phyloP scores from a whole-genome alignment of 2,888 invertebrate species.

The Xanthorhoe spadicearia region DNA sequence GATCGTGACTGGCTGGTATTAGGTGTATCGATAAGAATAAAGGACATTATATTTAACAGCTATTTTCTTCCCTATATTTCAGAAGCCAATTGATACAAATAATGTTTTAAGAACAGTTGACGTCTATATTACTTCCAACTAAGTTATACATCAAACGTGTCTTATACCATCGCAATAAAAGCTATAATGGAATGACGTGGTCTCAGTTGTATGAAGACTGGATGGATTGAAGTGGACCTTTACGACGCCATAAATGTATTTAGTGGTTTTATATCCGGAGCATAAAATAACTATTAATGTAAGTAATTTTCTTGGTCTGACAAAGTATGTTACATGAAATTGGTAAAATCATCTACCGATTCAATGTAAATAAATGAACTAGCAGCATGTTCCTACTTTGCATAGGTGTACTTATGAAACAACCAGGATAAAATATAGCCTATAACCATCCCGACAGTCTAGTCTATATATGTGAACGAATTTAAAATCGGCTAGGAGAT shows the following conservation, averaged over 20 bases:
- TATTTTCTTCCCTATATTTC: too few species aligned
- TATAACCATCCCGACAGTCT: too few species aligned
- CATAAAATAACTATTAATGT: conserved; percentile 33
- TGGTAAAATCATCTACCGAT: too few species aligned
- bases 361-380: too few species aligned
- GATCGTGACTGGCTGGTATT: too few species aligned
- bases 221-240: conserved; percentile 34
- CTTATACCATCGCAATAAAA: conserved; percentile 25
- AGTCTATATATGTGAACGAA: too few species aligned
- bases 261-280: conserved; percentile 34
- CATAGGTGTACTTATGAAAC: too few species aligned
- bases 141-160: conserved; percentile 15
- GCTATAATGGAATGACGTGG: conserved; percentile 20
- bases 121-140: conserved; percentile 8
- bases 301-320: conserved; percentile 18
- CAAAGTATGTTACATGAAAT: not conserved
- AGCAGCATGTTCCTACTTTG: too few species aligned
- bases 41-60: not conserved
- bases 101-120: conserved; percentile 14
- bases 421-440: too few species aligned
- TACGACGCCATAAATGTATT: conserved; percentile 32
- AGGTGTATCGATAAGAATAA: too few species aligned
- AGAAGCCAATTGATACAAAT: conserved; percentile 5
- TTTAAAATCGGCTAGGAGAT: too few species aligned
- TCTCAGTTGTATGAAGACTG: conserved; percentile 25